Evolutionary conservation across 2,797 vertebrate species (phyloP).

Genomic region (Acipenser ruthenus): DNA sequence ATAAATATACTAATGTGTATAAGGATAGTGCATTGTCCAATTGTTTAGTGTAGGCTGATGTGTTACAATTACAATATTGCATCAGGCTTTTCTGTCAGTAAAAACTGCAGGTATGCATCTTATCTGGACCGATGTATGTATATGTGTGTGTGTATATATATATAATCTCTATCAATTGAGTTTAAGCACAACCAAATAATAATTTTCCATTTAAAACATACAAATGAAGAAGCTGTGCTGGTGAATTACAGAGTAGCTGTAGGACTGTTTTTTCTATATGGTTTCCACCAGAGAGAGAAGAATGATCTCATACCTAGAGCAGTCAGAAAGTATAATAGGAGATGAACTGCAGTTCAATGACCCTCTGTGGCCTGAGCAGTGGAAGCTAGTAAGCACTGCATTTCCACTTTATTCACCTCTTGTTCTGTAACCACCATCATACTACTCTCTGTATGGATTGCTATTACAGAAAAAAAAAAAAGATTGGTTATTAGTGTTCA

Average conservation of each 20-base stretch:
- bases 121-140: too few species aligned
- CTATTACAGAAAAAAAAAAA: not conserved
- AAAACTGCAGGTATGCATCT: too few species aligned
- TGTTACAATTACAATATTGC: too few species aligned
- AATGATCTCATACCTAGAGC: constrained; percentile 40
- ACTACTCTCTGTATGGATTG: not conserved
- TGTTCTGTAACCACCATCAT: constrained; percentile 31
- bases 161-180: too few species aligned
- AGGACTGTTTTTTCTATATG: constrained; percentile 40
- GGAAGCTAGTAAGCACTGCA: constrained; percentile 44
- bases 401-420: constrained; percentile 45
- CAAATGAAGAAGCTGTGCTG: too few species aligned
- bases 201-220: too few species aligned
- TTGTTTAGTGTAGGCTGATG: too few species aligned
- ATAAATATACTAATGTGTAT: too few species aligned
- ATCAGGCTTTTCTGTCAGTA: too few species aligned
- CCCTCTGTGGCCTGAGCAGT: constrained; percentile 42
- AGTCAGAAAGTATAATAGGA: constrained; percentile 43
- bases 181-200: too few species aligned
- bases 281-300: constrained; percentile 38
- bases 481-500: constrained; percentile 3
- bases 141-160: too few species aligned
- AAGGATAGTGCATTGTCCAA: too few species aligned
- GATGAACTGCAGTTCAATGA: constrained; percentile 51
- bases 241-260: constrained; percentile 5